Evolutionary conservation across 2,888 invertebrate genomes (phyloP), one percentile per base, ranked within the genome.

Genomic region (Psococerastis gibbosa): DNA sequence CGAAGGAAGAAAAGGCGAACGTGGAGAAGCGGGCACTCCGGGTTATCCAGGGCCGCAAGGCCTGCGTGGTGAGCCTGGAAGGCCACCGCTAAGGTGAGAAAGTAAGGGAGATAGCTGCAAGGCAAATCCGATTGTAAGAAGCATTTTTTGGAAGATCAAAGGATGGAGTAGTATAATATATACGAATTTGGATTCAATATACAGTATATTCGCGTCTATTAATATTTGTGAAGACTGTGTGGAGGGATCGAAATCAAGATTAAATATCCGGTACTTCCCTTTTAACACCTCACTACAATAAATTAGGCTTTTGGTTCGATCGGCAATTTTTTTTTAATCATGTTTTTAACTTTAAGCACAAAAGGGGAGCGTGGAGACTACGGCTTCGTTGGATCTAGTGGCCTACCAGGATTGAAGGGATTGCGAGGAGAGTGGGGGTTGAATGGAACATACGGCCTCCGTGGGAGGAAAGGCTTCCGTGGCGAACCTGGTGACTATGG

Each of bases 51-150:
- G 54, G 4, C 6, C 44, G 3, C 46, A 50, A 35, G 56, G 63
- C 45, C 52, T 54, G 2, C 22, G 18, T 13, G 60, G 60, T 3
- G 53, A 51, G 6, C 54, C 53, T 41, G 64, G 63, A 5, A n/a
- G 41, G 3, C 18, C 49, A 13, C 55, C 54, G 22, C 43, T 44
- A 16, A 49, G 49, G 35, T 34, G 13, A 15, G 6, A 27, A n/a
- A n/a, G n/a, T n/a, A n/a, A n/a, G n/a, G n/a, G n/a, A n/a, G n/a
- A n/a, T n/a, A n/a, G n/a, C n/a, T n/a, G n/a, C n/a, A n/a, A n/a
- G n/a, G n/a, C n/a, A n/a, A n/a, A n/a, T n/a, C n/a, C n/a, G n/a
- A n/a, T n/a, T n/a, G n/a, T n/a, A n/a, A n/a, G n/a, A n/a, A n/a
- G n/a, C n/a, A n/a, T n/a, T n/a, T n/a, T n/a, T n/a, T n/a, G n/a